Conservation (phyloP, 2,113 vertebrate genomes). For the Bufo gargarizans region DNA sequence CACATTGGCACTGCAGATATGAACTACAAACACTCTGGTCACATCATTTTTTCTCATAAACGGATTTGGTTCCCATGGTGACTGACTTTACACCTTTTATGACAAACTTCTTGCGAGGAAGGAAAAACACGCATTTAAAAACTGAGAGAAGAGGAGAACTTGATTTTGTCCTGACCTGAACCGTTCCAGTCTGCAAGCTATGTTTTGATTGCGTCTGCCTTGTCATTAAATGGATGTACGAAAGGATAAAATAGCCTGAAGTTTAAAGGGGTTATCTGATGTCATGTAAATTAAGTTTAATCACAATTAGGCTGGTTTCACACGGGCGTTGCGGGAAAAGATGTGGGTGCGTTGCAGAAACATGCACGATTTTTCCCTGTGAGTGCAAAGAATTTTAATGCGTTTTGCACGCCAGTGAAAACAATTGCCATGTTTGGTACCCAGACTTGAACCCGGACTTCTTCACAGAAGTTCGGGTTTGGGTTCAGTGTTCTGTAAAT, state of each 20-base stretch:
- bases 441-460: too few species aligned
- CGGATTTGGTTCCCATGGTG: constrained; percentile 41
- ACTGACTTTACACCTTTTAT: constrained; percentile 44
- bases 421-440: too few species aligned
- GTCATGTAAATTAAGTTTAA: too few species aligned
- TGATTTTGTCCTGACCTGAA: neutral
- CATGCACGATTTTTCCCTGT: too few species aligned
- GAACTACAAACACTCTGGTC: constrained; percentile 44
- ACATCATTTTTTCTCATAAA: constrained; percentile 45
- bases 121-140: constrained; percentile 25
- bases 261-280: too few species aligned
- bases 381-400: too few species aligned
- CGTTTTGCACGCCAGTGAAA: too few species aligned
- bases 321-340: too few species aligned
- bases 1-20: constrained; percentile 29
- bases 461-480: too few species aligned
- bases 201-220: neutral
- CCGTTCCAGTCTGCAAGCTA: neutral
- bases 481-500: too few species aligned
- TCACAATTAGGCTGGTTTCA: too few species aligned
- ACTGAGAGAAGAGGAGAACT: neutral
- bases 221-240: neutral
- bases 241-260: neutral
- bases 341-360: too few species aligned
- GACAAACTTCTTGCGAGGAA: constrained; percentile 35